These are phyloP conservation scores for Prionace glauca DNA, from an alignment of 2,797 vertebrate genomes.

Conservation along the genomic window DNA sequence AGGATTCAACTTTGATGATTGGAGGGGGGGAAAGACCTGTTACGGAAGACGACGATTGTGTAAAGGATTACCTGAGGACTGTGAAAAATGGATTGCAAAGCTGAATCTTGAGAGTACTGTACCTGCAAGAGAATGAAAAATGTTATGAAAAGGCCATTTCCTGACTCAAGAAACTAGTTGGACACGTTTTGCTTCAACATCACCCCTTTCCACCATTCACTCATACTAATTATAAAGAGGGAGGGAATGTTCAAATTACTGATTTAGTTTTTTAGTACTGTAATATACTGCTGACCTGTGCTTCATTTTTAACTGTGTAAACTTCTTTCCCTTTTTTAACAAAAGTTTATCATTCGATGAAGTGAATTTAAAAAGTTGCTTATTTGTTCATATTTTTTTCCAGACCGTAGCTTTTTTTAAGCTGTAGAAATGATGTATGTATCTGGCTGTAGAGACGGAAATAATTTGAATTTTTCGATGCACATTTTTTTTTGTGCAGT, in stretches of 20 bases:
- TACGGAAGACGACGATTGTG: slow-evolving; percentile 66
- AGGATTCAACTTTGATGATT: slow-evolving; percentile 73
- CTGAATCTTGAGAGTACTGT: slow-evolving; percentile 59
- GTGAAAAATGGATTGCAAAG: slow-evolving; percentile 63
- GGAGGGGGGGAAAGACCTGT: slow-evolving; percentile 67
- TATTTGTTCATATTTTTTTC: slow-evolving; percentile 69
- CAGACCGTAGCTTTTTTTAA: slow-evolving; percentile 66
- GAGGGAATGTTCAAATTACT: slow-evolving; percentile 72
- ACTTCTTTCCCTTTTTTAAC: slow-evolving; percentile 78
- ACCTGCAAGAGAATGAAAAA: slow-evolving; percentile 58
- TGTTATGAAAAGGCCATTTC: slow-evolving; percentile 56
- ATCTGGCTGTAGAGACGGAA: slow-evolving; percentile 68
- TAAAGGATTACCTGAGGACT: slow-evolving; percentile 59
- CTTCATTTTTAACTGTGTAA: slow-evolving; percentile 93
- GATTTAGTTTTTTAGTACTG: slow-evolving; percentile 99
- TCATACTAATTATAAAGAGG: slow-evolving; percentile 70
- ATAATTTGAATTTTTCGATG: slow-evolving; percentile 58
- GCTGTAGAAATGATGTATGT: slow-evolving; percentile 82
- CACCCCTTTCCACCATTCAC: slow-evolving; percentile 67
- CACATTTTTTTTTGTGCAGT: slow-evolving; percentile 68
- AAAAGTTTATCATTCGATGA: slow-evolving; percentile 74
- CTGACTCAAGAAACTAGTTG: slow-evolving; percentile 62
- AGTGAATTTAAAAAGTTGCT: slow-evolving; percentile 69
- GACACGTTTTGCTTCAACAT: slow-evolving; percentile 70
- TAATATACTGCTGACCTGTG: slow-evolving; percentile 94